These are phyloP conservation scores for Nysson spinosus DNA, from an alignment of 2,888 invertebrate genomes.

Conservation along the genomic window DNA sequence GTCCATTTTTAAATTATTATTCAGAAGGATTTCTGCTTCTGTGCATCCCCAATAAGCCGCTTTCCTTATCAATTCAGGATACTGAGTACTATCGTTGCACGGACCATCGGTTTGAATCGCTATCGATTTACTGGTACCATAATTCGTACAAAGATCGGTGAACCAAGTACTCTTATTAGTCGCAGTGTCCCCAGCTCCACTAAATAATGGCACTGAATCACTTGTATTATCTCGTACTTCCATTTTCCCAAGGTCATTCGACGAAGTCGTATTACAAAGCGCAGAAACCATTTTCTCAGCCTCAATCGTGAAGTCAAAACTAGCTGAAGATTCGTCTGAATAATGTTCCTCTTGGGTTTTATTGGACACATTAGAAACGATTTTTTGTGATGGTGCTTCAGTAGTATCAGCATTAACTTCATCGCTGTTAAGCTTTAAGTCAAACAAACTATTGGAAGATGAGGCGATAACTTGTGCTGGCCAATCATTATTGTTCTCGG, in stretches of 20 bases:
- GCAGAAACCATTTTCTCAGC: constrained; percentile 82
- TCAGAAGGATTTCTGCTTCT: constrained; percentile 67
- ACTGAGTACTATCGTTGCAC: constrained; percentile 44
- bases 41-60: constrained; percentile 68
- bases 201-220: constrained; percentile 45
- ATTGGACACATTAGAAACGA: neutral
- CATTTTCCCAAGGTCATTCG: constrained; percentile 62
- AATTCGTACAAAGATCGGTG: constrained; percentile 54
- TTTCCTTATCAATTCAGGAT: constrained; percentile 66
- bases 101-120: constrained; percentile 61
- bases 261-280: constrained; percentile 79
- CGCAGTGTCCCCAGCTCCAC: constrained; percentile 63
- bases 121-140: constrained; percentile 45
- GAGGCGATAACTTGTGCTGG: constrained; percentile 28
- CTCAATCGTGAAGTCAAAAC: constrained; percentile 81
- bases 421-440: constrained; percentile 3
- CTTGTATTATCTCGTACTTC: constrained; percentile 36
- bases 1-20: constrained; percentile 28
- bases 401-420: constrained; percentile 1
- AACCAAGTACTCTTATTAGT: constrained; percentile 64
- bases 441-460: constrained; percentile 14
- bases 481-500: constrained; percentile 49
- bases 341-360: constrained; percentile 63
- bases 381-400: constrained; percentile 23
- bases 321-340: constrained; percentile 79